A percentile compares a stretch with the other conserved stretches of the same genome.
Evolutionary conservation across 2,113 vertebrate species (phyloP).

Genomic region (Cepphus grylle): DNA sequence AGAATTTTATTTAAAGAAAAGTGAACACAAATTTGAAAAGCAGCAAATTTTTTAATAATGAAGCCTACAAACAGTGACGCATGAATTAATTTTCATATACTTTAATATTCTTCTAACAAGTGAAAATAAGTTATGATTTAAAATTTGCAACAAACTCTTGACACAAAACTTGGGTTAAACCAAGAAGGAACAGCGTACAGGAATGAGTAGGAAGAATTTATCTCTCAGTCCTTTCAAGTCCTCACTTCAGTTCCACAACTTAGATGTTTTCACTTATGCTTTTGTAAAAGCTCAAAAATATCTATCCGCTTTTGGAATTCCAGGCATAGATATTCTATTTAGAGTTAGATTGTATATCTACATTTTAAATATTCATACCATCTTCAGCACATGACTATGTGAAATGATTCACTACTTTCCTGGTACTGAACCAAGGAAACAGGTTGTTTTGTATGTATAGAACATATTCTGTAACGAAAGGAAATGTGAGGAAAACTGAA

Average conservation of each 20-base stretch:
- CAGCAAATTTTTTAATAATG: neutral
- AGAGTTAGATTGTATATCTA: neutral
- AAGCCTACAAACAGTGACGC: neutral
- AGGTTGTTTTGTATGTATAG: neutral
- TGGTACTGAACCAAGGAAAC: neutral
- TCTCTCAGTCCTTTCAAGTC: neutral
- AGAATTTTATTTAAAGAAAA: neutral
- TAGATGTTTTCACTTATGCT: neutral
- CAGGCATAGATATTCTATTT: neutral
- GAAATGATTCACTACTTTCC: neutral
- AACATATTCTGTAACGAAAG: neutral
- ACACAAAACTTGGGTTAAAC: neutral
- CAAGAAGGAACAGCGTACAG: neutral
- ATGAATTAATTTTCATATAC: neutral
- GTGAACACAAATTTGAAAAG: neutral
- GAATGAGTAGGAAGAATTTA: neutral
- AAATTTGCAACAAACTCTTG: neutral
- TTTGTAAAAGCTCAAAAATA: neutral
- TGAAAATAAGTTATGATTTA: neutral
- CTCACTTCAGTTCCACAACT: neutral
- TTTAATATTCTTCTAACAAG: neutral
- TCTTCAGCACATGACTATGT: neutral
- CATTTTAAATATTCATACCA: conserved; percentile 16
- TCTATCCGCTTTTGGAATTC: neutral
- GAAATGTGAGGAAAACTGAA: neutral